Percentiles rank a stretch among this genome's conserved stretches.
Evolutionary conservation across 2,797 vertebrate species (phyloP).

Genomic region (Prunella strophiata): DNA sequence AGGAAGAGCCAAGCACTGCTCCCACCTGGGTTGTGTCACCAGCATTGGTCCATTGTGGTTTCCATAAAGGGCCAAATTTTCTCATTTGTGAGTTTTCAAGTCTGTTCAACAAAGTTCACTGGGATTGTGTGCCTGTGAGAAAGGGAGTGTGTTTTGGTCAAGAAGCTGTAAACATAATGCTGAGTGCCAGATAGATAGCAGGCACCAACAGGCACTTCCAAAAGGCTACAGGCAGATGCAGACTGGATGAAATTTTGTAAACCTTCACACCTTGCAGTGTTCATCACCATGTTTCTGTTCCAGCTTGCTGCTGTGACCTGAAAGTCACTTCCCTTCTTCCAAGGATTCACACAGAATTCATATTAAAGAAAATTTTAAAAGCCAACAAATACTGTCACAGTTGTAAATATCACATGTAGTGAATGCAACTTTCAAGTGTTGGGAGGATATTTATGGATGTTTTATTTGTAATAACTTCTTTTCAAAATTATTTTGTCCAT

Average conservation of each 20-base stretch:
- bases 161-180: background rate
- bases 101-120: fast-evolving
- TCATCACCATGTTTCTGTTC: background rate
- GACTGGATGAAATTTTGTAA: background rate
- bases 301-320: background rate
- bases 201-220: background rate
- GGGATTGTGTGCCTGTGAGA: fast-evolving
- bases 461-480: background rate
- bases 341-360: background rate
- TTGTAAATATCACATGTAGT: background rate
- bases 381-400: background rate
- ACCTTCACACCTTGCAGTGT: background rate
- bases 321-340: background rate
- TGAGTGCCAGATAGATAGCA: background rate
- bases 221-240: background rate
- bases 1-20: background rate
- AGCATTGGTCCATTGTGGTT: background rate
- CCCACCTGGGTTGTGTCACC: fast-evolving
- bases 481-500: background rate
- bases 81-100: background rate
- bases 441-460: background rate
- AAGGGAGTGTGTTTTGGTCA: background rate
- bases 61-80: background rate
- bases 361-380: background rate
- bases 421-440: background rate